Evolutionary conservation across 1,140 invertebrate species (phyloP).

Genomic region (Maconellicoccus hirsutus): DNA sequence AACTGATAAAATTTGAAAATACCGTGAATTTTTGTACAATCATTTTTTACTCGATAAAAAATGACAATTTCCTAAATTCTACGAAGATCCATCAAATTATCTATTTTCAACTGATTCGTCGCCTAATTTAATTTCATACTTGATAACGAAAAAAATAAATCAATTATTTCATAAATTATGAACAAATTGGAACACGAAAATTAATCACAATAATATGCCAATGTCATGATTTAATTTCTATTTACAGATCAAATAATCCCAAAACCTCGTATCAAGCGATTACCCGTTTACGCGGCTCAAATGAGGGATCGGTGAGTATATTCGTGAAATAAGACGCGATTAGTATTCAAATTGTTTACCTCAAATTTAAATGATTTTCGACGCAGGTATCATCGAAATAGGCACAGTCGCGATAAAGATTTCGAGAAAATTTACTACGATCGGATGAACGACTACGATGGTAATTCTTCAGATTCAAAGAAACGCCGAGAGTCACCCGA

Average conservation of each 20-base stretch:
- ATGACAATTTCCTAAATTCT: too few relatives aligned
- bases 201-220: too few relatives aligned
- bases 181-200: too few relatives aligned
- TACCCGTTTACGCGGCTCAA: not conserved
- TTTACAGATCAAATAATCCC: too few relatives aligned
- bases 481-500: not conserved
- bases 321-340: not conserved
- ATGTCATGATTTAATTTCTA: too few relatives aligned
- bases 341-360: not conserved
- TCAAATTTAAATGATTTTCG: not conserved
- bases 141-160: not conserved
- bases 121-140: too few relatives aligned
- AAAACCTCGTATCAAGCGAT: not conserved
- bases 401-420: not conserved
- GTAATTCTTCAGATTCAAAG: not conserved
- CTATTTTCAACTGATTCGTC: too few relatives aligned
- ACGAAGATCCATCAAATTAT: too few relatives aligned
- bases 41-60: too few relatives aligned
- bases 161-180: too few relatives aligned
- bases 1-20: too few relatives aligned
- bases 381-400: not conserved
- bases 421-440: conserved; percentile 12
- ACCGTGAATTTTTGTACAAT: too few relatives aligned
- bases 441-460: not conserved
- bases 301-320: conserved; percentile 2